Base-by-base conservation (phyloP, 2,888 invertebrate genomes). In the Lissocephala sabroskyi region DNA sequence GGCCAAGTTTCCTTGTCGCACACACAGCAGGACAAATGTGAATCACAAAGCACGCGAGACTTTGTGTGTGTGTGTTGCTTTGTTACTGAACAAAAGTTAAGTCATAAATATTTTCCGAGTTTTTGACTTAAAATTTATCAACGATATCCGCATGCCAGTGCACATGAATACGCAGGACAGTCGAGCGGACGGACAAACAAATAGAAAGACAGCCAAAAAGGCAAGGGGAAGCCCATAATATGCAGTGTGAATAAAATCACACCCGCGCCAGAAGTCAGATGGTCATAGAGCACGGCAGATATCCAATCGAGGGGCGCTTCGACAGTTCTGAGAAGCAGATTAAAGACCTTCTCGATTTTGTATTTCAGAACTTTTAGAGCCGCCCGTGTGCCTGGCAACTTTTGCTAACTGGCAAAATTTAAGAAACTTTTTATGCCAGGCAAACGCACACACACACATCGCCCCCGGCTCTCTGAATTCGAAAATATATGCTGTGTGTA, bases 41-140 rank as follows among this genome's bases (percentile, higher is more conserved):
- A 35, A 13, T 35, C 16, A 9, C 5, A 16, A 35, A 10, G 17
- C 4, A 13, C 1, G 7, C 10, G 19, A 5, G 11, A 32, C 10
- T 32, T 6, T 18, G 43, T 35, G 19, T 29, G 36, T 28, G 18
- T 32, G 55, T 61, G 74, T 70, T 66, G 63, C 76, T 64, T 57
- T 75, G 68, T 67, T 71, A 52, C 68, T 65, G 71, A 70, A 75
- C 77, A 73, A 73, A 73, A 77, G 73, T 77, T 74, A 74, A 74
- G 77, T 67, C 73, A 73, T 73, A 73, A 73, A 73, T 73, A 77
- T 73, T 77, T 73, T 77, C 75, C 66, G 62, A 74, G 64, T 66
- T 77, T 70, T 66, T 66, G 71, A 77, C 71, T 77, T 60, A 56
- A 74, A 77, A 73, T 73, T 73, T 73, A 77, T 73, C 73, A 73